These are phyloP conservation scores for Knipowitschia caucasica DNA, from an alignment of 2,797 vertebrate species.

Conservation along the genomic window DNA sequence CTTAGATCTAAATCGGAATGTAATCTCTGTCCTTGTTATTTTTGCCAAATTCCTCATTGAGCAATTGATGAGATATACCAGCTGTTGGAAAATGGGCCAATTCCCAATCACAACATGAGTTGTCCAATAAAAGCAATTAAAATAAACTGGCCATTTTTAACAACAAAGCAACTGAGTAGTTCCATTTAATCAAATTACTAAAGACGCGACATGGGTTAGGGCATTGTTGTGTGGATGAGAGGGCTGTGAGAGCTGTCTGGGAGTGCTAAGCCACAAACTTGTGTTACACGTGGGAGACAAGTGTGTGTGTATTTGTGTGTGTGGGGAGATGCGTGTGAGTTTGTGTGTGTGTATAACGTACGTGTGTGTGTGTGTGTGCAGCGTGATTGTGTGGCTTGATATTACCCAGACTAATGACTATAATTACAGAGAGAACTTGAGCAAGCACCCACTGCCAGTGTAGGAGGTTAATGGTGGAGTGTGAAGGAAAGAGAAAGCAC, in stretches of 20 bases:
- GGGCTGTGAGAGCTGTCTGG: background rate
- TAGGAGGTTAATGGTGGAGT: conserved; percentile 76
- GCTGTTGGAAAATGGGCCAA: background rate
- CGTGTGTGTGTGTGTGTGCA: conserved; percentile 11
- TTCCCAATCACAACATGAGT: background rate
- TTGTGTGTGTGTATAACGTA: conserved; percentile 13
- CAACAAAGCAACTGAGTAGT: conserved; percentile 1
- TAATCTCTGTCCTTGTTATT: background rate
- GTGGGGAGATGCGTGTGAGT: too few relatives aligned
- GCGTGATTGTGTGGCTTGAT: conserved; percentile 39
- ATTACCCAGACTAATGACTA: conserved; percentile 72
- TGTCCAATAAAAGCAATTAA: conserved; percentile 4
- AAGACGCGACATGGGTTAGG: background rate
- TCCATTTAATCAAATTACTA: background rate
- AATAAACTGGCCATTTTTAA: background rate
- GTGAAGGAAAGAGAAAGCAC: conserved; percentile 42
- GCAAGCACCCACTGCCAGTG: conserved; percentile 66
- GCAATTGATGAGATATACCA: background rate
- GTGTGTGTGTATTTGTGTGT: conserved; percentile 11
- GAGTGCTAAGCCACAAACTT: conserved; percentile 28
- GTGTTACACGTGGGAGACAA: conserved; percentile 29
- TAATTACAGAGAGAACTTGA: conserved; percentile 72
- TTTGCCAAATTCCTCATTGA: background rate
- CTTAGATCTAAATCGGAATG: background rate
- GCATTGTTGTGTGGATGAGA: conserved; percentile 3